Evolutionary conservation across 2,113 vertebrate genomes (phyloP).

Genomic region (Merops nubicus): DNA sequence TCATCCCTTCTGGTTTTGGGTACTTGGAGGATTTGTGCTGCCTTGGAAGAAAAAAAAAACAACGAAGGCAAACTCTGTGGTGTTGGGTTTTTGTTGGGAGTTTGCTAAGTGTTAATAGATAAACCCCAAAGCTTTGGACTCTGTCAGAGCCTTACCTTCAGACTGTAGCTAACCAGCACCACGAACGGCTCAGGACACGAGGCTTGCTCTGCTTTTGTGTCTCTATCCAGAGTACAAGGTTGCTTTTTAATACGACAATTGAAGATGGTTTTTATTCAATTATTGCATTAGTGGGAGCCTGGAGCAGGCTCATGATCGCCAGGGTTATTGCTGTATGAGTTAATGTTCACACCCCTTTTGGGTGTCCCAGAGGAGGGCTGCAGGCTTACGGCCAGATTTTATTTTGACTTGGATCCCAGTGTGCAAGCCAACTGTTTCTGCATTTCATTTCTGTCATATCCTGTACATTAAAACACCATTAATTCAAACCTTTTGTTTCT

Average conservation of each 20-base stretch:
- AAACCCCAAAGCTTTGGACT: not conserved
- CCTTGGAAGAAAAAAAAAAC: not conserved
- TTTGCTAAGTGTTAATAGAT: not conserved
- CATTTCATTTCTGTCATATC: slow-evolving; percentile 70
- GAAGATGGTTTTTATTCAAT: slow-evolving; percentile 50
- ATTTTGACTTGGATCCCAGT: slow-evolving; percentile 59
- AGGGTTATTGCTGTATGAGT: slow-evolving; percentile 45
- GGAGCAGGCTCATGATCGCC: not conserved
- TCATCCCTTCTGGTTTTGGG: slow-evolving; percentile 20
- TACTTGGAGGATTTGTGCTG: not conserved
- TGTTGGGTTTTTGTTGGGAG: not conserved
- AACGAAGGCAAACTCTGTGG: not conserved
- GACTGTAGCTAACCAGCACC: not conserved
- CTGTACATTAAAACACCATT: slow-evolving; percentile 63
- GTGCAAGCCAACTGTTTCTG: slow-evolving; percentile 59
- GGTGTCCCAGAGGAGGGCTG: slow-evolving; percentile 22
- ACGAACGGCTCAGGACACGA: not conserved
- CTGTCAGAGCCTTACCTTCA: not conserved
- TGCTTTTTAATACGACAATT: slow-evolving; percentile 19
- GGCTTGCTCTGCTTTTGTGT: not conserved
- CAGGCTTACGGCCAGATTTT: slow-evolving; percentile 31
- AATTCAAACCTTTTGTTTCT: slow-evolving; percentile 64
- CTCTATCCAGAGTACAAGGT: not conserved
- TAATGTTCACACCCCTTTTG: slow-evolving; percentile 54
- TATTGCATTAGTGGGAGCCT: slow-evolving; percentile 56